Evolutionary conservation across 2,797 vertebrate species (phyloP).

Genomic region (Etheostoma perlongum): DNA sequence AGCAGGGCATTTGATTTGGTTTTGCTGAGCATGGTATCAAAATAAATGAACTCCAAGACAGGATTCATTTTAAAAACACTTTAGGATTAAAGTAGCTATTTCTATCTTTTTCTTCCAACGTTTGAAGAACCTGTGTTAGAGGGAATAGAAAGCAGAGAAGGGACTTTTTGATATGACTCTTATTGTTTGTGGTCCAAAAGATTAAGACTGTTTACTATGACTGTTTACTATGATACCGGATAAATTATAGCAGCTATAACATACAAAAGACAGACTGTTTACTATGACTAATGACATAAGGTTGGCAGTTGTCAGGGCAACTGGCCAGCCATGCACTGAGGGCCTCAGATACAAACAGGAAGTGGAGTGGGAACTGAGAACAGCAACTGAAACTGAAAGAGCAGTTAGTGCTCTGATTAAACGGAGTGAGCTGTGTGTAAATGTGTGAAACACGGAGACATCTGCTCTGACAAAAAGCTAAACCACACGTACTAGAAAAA

Average conservation of each 20-base stretch:
- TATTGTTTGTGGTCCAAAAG: background rate
- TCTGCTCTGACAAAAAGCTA: conserved; percentile 28
- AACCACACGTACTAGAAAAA: conserved; percentile 18
- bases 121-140: background rate
- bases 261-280: conserved; percentile 18
- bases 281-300: conserved; percentile 49
- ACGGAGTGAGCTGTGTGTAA: conserved; percentile 5
- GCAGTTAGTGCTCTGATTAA: conserved; percentile 49
- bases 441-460: conserved; percentile 18
- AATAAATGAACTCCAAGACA: background rate
- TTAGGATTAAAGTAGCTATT: background rate
- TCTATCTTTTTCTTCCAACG: background rate
- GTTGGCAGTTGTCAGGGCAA: conserved; percentile 56
- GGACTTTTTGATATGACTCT: background rate
- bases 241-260: background rate
- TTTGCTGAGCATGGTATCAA: background rate
- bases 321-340: conserved; percentile 8
- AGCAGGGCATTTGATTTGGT: background rate
- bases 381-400: conserved; percentile 73
- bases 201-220: background rate
- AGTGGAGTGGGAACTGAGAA: conserved; percentile 69
- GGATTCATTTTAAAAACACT: background rate
- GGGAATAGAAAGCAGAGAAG: background rate
- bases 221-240: no score
- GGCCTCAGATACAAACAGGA: conserved; percentile 68